Conservation (phyloP, 2,797 vertebrate genomes). For the Coregonus suidteri region DNA sequence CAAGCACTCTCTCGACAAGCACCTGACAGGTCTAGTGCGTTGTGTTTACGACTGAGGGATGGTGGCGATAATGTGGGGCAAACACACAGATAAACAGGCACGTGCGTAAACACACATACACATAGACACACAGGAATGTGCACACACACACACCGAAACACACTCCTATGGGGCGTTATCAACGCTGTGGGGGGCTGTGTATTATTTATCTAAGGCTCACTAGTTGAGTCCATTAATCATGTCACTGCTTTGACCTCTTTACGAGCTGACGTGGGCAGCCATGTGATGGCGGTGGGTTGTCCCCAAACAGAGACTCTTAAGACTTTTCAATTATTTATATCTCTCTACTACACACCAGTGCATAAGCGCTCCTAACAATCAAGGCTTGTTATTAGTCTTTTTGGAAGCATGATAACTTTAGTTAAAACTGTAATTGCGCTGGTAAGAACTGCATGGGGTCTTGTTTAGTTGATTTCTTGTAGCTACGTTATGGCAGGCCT, state of each 20-base stretch:
- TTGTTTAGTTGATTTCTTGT: conserved; percentile 33
- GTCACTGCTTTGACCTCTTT: background rate
- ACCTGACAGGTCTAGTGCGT: background rate
- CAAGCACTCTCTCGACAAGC: background rate
- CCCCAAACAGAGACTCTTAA: background rate
- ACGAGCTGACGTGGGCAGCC: background rate
- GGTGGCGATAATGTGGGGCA: background rate
- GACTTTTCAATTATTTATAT: conserved; percentile 17
- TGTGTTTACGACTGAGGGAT: conserved; percentile 11
- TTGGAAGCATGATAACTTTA: conserved; percentile 11
- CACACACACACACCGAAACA: conserved; percentile 1
- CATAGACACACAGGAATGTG: background rate
- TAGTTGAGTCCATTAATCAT: conserved; percentile 11
- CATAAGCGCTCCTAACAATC: conserved; percentile 8
- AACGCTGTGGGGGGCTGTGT: background rate
- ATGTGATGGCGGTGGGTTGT: background rate
- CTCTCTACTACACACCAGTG: background rate
- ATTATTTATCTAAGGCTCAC: conserved; percentile 4
- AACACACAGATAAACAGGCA: conserved; percentile 5
- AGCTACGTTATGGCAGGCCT: conserved; percentile 6
- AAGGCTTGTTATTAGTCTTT: conserved; percentile 7
- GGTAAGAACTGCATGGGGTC: conserved; percentile 16
- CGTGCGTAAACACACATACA: background rate
- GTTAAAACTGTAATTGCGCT: conserved; percentile 15
- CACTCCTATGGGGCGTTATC: background rate